phyloP scores from a whole-genome alignment of 2,113 vertebrate species.

The Plestiodon gilberti region DNA sequence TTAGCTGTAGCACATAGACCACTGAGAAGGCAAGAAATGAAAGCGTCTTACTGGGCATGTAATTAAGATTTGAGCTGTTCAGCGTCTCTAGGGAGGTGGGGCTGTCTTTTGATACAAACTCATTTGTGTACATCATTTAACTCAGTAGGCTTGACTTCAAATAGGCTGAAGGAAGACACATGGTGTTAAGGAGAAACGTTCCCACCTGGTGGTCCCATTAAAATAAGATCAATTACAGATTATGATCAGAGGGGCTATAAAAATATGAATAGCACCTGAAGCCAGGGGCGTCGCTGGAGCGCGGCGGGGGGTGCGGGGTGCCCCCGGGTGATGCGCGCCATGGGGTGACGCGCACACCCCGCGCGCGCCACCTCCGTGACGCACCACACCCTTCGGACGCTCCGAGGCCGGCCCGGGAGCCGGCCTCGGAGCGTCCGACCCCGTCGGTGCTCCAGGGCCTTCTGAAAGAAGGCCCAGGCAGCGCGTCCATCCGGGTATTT shows the following conservation, averaged over 20 bases:
- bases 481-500: too few relatives aligned
- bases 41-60: not conserved
- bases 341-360: too few relatives aligned
- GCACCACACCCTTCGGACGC: too few relatives aligned
- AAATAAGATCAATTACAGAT: conserved; percentile 20
- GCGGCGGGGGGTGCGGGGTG: too few relatives aligned
- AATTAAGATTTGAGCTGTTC: accelerated
- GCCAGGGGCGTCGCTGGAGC: too few relatives aligned
- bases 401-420: too few relatives aligned
- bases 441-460: too few relatives aligned
- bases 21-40: not conserved
- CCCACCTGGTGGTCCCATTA: conserved; percentile 11
- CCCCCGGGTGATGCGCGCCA: too few relatives aligned
- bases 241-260: conserved; percentile 5
- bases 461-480: too few relatives aligned
- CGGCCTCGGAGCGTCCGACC: too few relatives aligned
- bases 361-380: too few relatives aligned
- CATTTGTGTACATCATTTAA: not conserved
- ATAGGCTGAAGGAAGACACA: not conserved
- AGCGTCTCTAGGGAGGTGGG: accelerated
- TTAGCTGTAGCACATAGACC: accelerated
- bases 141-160: not conserved
- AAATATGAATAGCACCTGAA: not conserved
- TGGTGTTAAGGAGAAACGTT: not conserved
- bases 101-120: not conserved